Percentiles rank a stretch among this genome's conserved stretches.
Evolutionary conservation across 2,797 vertebrate species (phyloP).

Genomic region (Notolabrus celidotus): DNA sequence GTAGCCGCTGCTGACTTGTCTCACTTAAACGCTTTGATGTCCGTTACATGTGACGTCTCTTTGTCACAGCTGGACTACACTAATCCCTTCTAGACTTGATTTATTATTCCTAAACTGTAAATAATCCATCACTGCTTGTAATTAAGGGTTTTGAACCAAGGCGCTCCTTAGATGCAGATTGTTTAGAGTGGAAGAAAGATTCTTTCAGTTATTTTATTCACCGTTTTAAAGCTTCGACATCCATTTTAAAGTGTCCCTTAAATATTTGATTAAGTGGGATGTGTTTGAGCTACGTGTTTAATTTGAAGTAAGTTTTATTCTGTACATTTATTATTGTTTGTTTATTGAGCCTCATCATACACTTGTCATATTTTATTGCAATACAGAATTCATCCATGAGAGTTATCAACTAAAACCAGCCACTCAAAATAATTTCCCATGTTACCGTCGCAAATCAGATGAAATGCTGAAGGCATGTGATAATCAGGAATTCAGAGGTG

Average conservation of each 20-base stretch:
- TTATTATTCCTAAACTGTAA: slow-evolving; percentile 78
- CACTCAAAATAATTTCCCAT: slow-evolving; percentile 43
- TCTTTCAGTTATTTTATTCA: slow-evolving; percentile 36
- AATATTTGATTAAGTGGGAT: slow-evolving; percentile 50
- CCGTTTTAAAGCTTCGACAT: slow-evolving; percentile 73
- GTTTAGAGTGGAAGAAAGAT: slow-evolving; percentile 64
- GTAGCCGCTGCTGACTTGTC: slow-evolving; percentile 75
- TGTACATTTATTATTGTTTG: slow-evolving; percentile 46
- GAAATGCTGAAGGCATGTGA: slow-evolving; percentile 56
- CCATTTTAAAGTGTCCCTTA: slow-evolving; percentile 66
- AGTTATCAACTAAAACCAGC: slow-evolving; percentile 36
- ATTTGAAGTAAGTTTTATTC: slow-evolving; percentile 63
- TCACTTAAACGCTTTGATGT: slow-evolving; percentile 65
- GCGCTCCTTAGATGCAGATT: slow-evolving; percentile 50
- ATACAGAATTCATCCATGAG: slow-evolving; percentile 42
- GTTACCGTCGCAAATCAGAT: slow-evolving; percentile 49
- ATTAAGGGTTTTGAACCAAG: slow-evolving; percentile 67
- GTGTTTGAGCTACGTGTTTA: slow-evolving; percentile 61
- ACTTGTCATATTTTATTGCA: slow-evolving; percentile 42
- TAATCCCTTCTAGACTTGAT: slow-evolving; percentile 66
- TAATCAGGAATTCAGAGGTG: slow-evolving; percentile 72
- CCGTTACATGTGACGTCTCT: slow-evolving; percentile 63
- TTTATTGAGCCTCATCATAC: slow-evolving; percentile 44
- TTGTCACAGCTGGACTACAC: slow-evolving; percentile 71
- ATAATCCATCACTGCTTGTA: slow-evolving; percentile 79